Evolutionary conservation across 2,797 vertebrate species (phyloP).

Genomic region (Argentina silus): DNA sequence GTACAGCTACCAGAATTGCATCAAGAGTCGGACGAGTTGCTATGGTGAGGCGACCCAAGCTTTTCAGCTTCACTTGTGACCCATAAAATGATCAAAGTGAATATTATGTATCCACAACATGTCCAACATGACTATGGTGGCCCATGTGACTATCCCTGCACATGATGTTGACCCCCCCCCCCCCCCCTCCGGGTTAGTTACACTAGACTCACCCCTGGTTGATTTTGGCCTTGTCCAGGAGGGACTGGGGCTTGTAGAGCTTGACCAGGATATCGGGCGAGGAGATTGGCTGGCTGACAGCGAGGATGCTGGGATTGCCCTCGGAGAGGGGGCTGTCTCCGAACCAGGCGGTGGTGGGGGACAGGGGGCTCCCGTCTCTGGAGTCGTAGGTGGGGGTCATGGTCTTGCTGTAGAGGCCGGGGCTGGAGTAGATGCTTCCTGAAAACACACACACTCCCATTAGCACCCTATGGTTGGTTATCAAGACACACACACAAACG

Average conservation of each 20-base stretch:
- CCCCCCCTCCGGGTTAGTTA: not conserved
- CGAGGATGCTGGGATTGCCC: constrained; percentile 97
- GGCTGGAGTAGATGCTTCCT: constrained; percentile 99
- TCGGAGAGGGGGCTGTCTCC: constrained; percentile 97
- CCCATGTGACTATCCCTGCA: not conserved
- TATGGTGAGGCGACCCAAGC: too few species aligned
- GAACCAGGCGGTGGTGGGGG: constrained; percentile 97
- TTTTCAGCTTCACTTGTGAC: not conserved
- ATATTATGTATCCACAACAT: too few species aligned
- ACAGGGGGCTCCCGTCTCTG: constrained; percentile 95
- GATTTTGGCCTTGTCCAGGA: constrained; percentile 98
- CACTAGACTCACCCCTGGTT: constrained; percentile 91
- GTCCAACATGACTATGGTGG: too few species aligned
- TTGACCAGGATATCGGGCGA: constrained; percentile 95
- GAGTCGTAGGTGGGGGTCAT: constrained; percentile 99
- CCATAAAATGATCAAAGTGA: not conserved
- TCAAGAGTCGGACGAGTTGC: too few species aligned
- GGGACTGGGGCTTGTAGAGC: constrained; percentile 97
- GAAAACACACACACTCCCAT: constrained; percentile 52
- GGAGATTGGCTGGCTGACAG: constrained; percentile 94
- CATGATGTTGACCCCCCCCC: not conserved
- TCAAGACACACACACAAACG: constrained; percentile 12
- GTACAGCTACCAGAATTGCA: too few species aligned
- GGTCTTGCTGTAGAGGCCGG: constrained; percentile 98
- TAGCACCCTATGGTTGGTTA: constrained; percentile 5